A percentile compares a stretch with the other conserved stretches of the same genome.
Evolutionary conservation across 2,113 vertebrate genomes (phyloP).

Genomic region (Typhlomys cinereus): DNA sequence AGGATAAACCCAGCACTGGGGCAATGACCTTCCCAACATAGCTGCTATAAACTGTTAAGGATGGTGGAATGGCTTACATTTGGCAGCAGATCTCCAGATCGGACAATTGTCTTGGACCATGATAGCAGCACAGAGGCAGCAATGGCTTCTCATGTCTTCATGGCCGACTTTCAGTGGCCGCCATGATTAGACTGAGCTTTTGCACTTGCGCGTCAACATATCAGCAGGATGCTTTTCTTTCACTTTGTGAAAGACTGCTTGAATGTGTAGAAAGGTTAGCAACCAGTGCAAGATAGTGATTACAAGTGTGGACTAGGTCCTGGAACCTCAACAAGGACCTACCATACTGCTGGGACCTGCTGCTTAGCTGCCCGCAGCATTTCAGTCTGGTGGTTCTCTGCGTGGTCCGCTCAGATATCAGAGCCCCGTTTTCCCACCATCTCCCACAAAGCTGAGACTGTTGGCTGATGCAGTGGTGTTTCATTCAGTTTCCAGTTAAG

Average conservation of each 20-base stretch:
- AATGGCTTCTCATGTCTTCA: background rate
- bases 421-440: too few species aligned
- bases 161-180: background rate
- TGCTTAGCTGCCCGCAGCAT: background rate
- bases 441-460: background rate
- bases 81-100: background rate
- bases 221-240: background rate
- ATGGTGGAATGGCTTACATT: background rate
- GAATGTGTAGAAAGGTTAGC: background rate
- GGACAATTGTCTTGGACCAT: background rate
- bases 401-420: background rate
- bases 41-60: too few species aligned
- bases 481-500: slow-evolving; percentile 47
- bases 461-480: slow-evolving; percentile 16
- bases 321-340: background rate
- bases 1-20: too few species aligned
- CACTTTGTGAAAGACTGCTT: background rate
- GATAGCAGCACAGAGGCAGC: background rate
- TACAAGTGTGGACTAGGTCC: background rate
- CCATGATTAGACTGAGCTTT: background rate
- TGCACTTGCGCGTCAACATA: background rate
- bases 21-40: too few species aligned
- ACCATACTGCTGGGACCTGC: background rate
- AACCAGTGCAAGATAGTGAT: background rate
- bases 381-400: background rate